phyloP scores from a whole-genome alignment of 1,140 invertebrate genomes.

The Drosophila gunungcola region DNA sequence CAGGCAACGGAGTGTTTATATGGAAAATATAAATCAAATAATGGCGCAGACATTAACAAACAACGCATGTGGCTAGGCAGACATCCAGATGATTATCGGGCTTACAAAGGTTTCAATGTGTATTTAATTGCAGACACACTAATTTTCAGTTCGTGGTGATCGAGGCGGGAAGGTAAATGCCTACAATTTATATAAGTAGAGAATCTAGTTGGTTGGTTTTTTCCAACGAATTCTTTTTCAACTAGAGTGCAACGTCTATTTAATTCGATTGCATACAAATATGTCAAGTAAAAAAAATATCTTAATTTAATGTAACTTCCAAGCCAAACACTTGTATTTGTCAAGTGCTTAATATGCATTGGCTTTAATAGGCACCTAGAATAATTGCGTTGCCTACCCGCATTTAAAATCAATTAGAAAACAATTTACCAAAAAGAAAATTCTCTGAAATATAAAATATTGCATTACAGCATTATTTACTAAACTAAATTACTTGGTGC shows the following conservation, averaged over 20 bases:
- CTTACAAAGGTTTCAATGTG: constrained; percentile 48
- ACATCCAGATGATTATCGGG: constrained; percentile 53
- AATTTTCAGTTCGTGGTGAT: constrained; percentile 1
- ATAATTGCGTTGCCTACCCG: too few relatives aligned
- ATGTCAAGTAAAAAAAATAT: neutral
- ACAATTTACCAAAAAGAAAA: too few relatives aligned
- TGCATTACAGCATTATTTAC: too few relatives aligned
- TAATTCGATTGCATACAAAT: neutral
- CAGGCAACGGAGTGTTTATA: constrained; percentile 58
- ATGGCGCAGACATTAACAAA: constrained; percentile 66
- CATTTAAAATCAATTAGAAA: too few relatives aligned
- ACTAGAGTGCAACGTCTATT: constrained; percentile 10
- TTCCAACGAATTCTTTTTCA: constrained; percentile 17
- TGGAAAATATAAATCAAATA: constrained; percentile 72
- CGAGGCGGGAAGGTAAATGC: constrained; percentile 3
- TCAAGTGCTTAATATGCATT: neutral
- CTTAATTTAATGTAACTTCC: neutral
- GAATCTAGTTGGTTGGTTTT: neutral
- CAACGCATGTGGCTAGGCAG: constrained; percentile 40
- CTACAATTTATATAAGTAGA: neutral
- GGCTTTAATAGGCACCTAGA: neutral
- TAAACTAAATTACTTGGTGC: too few relatives aligned
- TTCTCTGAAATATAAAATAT: too few relatives aligned
- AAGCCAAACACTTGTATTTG: too few relatives aligned
- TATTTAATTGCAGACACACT: constrained; percentile 46